Percentiles rank a stretch among this genome's conserved stretches.
These are phyloP conservation scores for Hyperoplus immaculatus DNA, from an alignment of 2,797 vertebrate species.

Conservation along the genomic window DNA sequence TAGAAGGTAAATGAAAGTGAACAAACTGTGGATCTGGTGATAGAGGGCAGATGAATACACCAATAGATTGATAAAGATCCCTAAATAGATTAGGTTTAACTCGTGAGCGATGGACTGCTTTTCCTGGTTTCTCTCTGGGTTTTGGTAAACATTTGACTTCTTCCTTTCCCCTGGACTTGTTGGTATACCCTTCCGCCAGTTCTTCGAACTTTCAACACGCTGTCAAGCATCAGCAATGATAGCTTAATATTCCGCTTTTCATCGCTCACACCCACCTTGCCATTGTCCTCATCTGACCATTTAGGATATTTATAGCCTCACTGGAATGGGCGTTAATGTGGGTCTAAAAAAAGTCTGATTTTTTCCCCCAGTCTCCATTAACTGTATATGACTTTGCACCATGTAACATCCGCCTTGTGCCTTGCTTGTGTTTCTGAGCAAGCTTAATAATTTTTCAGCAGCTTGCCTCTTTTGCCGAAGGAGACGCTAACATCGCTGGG, in stretches of 20 bases:
- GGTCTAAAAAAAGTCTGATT: not conserved
- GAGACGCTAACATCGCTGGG: conserved; percentile 52
- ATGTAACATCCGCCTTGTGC: conserved; percentile 33
- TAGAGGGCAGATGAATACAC: conserved; percentile 49
- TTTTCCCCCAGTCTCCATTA: conserved; percentile 12
- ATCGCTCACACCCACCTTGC: conserved; percentile 24
- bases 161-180: conserved; percentile 14
- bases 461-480: conserved; percentile 56
- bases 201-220: conserved; percentile 23
- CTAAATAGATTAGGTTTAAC: conserved; percentile 23
- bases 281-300: conserved; percentile 16
- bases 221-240: conserved; percentile 10
- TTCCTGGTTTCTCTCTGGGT: conserved; percentile 4
- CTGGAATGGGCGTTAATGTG: not conserved
- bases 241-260: conserved; percentile 17
- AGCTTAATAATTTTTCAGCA: conserved; percentile 43
- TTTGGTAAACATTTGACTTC: not conserved
- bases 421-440: conserved; percentile 59
- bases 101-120: not conserved
- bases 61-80: conserved; percentile 40
- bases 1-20: conserved; percentile 72
- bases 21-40: conserved; percentile 40
- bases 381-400: conserved; percentile 23
- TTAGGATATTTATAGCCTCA: not conserved
- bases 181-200: conserved; percentile 17